Evolutionary conservation across 2,888 invertebrate genomes (phyloP), one percentile per base, ranked within the genome.

Genomic region (Mythimna lalbum): DNA sequence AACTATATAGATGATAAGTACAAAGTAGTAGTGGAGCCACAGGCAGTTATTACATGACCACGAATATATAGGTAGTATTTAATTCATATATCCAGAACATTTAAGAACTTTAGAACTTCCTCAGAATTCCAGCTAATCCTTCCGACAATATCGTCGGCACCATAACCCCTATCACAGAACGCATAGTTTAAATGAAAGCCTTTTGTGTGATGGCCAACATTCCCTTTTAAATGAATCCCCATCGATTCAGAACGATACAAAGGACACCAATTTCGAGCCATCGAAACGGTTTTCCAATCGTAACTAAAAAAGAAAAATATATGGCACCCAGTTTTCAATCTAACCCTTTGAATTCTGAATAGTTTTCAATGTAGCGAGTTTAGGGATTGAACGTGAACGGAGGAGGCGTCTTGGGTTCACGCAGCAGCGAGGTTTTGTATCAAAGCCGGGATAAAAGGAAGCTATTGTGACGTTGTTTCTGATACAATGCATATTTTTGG

Each of bases 251-350:
- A 65, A 49, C 81, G 85, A 79, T 80, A 83, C 82, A 86, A 86
- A 86, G 82, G 80, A 80, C 81, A 82, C 65, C 85, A 83, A 86
- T 86, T 80, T 76, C 76, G 71, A 77, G 64, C 71, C 77, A 82
- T 84, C 80, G 86, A 81, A 82, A 85, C 80, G 81, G 82, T 82
- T 84, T 82, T 83, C 81, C 82, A 83, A 80, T 80, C 78, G 84
- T 82, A 80, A 84, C 82, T 82, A 73, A 78, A 82, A 85, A 79
- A 84, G 69, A 73, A 77, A 80, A 84, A 83, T 73, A 75, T 83
- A 80, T 78, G 63, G 72, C 72, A 70, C 39, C 74, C 73, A 78
- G 80, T 75, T 86, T 86, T 82, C 86, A 82, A 85, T 83, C 75
- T 73, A 78, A 81, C 76, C 78, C 82, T 82, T 82, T 82, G 70